A percentile compares a stretch with the other conserved stretches of the same genome.
phyloP scores from a whole-genome alignment of 1,140 invertebrate species.

The Pseudomyrmex sp. region DNA sequence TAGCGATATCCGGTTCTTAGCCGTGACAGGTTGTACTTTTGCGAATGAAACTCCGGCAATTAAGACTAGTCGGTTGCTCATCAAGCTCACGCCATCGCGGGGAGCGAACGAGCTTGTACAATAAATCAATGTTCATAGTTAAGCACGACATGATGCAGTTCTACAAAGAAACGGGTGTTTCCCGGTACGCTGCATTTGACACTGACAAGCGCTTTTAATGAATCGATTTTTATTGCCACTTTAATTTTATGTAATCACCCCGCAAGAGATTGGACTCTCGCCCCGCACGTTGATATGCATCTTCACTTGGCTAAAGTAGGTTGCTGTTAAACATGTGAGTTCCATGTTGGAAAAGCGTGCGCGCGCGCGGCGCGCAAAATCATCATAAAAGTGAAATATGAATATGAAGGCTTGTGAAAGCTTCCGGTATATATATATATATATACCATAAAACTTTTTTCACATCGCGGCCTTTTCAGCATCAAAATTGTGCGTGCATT shows the following conservation, averaged over 20 bases:
- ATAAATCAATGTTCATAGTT: slow-evolving; percentile 37
- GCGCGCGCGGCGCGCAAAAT: neutral
- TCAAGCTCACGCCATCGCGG: slow-evolving; percentile 15
- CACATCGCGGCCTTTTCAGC: neutral
- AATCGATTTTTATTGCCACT: neutral
- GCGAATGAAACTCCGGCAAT: slow-evolving; percentile 41
- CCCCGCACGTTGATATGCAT: neutral
- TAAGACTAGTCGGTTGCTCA: slow-evolving; percentile 31
- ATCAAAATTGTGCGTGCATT: neutral
- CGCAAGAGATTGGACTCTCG: neutral
- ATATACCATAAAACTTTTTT: slow-evolving; percentile 17
- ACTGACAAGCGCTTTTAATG: neutral
- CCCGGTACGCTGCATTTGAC: neutral
- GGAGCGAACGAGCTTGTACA: neutral
- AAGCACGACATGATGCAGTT: neutral
- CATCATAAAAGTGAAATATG: slow-evolving; percentile 16
- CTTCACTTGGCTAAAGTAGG: neutral
- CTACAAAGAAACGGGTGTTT: neutral
- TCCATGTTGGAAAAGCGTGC: neutral
- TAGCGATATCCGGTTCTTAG: slow-evolving; percentile 17
- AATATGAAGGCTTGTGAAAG: neutral
- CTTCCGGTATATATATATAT: too few relatives aligned
- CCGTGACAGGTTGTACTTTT: slow-evolving; percentile 27
- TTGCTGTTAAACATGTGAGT: neutral
- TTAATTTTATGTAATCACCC: neutral